phyloP scores from a whole-genome alignment of 2,113 vertebrate species.

The Montifringilla adamsi region DNA sequence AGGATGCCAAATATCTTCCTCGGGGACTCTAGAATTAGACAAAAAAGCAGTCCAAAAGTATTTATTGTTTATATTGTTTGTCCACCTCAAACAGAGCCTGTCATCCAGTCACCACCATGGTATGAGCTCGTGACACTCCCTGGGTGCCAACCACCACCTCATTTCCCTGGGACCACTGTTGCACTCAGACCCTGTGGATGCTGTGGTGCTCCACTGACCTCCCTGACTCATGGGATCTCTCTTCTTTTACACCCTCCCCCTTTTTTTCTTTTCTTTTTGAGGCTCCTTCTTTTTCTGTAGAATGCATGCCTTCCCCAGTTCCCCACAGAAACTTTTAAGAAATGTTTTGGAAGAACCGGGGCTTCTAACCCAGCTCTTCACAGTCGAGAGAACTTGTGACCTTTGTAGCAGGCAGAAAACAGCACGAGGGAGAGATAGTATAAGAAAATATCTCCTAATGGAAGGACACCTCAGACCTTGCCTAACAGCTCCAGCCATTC shows the following conservation, averaged over 20 bases:
- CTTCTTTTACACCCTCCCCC: not conserved
- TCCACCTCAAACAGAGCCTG: not conserved
- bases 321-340: not conserved
- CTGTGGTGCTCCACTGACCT: not conserved
- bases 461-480: not conserved
- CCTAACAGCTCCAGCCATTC: not conserved
- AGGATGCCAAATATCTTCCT: not conserved
- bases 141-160: not conserved
- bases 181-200: not conserved
- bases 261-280: not conserved
- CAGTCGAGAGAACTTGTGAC: not conserved
- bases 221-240: not conserved
- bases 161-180: not conserved
- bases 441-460: not conserved
- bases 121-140: not conserved
- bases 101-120: not conserved
- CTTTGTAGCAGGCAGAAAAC: not conserved
- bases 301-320: not conserved
- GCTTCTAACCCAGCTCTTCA: not conserved
- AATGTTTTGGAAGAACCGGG: not conserved
- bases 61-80: not conserved
- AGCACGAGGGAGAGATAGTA: not conserved
- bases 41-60: not conserved
- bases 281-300: not conserved
- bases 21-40: not conserved